These are phyloP conservation scores for Champsocephalus gunnari DNA, from an alignment of 2,797 vertebrate genomes.

Conservation along the genomic window DNA sequence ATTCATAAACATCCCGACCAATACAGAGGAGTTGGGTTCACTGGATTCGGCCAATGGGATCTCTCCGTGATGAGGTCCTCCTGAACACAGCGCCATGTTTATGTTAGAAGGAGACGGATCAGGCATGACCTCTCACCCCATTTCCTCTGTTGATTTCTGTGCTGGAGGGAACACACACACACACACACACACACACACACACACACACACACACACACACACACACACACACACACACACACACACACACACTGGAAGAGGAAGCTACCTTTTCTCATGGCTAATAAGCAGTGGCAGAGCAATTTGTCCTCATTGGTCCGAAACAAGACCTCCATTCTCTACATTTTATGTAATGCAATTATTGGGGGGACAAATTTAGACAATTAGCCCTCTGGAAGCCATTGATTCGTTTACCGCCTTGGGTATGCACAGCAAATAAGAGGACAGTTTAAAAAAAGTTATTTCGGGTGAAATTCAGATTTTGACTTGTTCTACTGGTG, in stretches of 20 bases:
- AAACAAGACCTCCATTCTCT: conserved; percentile 29
- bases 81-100: conserved; percentile 63
- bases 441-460: not conserved
- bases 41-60: conserved; percentile 19
- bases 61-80: conserved; percentile 30
- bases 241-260: conserved; percentile 4
- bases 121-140: conserved; percentile 57
- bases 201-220: conserved; percentile 20
- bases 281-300: conserved; percentile 32
- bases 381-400: conserved; percentile 4
- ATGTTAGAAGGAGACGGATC: conserved; percentile 65
- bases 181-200: conserved; percentile 17
- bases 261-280: conserved; percentile 35
- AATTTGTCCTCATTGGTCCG: conserved; percentile 36
- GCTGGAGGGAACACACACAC: not conserved
- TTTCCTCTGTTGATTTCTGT: conserved; percentile 61
- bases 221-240: conserved; percentile 29
- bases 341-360: conserved; percentile 11
- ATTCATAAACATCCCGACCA: conserved; percentile 52
- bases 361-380: conserved; percentile 6
- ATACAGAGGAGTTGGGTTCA: conserved; percentile 27
- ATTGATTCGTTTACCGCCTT: not conserved
- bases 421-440: not conserved
- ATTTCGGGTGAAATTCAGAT: not conserved
- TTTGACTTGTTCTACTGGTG: too few species aligned